Base-by-base conservation (phyloP, 2,888 invertebrate species). In the Dicyrtoma fusca region DNA sequence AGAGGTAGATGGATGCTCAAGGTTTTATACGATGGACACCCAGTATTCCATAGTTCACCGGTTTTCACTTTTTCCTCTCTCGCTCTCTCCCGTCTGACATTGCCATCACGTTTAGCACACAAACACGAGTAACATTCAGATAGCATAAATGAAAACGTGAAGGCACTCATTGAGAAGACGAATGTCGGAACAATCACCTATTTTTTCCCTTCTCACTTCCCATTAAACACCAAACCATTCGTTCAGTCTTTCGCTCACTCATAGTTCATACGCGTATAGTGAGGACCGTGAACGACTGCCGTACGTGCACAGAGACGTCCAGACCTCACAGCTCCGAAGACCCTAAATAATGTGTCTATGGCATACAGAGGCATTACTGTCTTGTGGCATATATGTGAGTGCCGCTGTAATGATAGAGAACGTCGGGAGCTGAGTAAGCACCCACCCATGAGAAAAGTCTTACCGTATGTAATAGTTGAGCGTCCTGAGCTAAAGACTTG, bases 401-500 rank as follows among this genome's bases (percentile, higher is more conserved):
- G n/a, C 34, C 34, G 8, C 34, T 55, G 19, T 21, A 13, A 11
- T 11, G 19, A 21, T 19, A 55, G 55, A 55, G 21, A 19, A 21
- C 10, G 8, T 6, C 8, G 23, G 23, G 23, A 53, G 17, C 17
- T 6, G 19, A 23, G 21, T 25, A 10, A 11, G n/a, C n/a, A n/a
- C 5, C 55, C 23, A 21, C 23, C 10, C 2, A 6, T 25, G 14
- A n/a, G 59, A n/a, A 26, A 59, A 59, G 53, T 26, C 25, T 45
- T 65, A 65, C 65, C 65, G 49, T 51, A 51, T 65, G 21, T 14
- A 47, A 51, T 14, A 51, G 49, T 51, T 65, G 65, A 65, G 65
- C 59, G 25, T 59, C 34, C 13, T 13, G 10, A n/a, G 59, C 34
- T 26, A 13, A n/a, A n/a, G 59, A 59, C 59, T 59, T 59, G 51